Evolutionary conservation across 2,113 vertebrate genomes (phyloP), one percentile per base, ranked within the genome.

Genomic region (Poeciliopsis prolifica): DNA sequence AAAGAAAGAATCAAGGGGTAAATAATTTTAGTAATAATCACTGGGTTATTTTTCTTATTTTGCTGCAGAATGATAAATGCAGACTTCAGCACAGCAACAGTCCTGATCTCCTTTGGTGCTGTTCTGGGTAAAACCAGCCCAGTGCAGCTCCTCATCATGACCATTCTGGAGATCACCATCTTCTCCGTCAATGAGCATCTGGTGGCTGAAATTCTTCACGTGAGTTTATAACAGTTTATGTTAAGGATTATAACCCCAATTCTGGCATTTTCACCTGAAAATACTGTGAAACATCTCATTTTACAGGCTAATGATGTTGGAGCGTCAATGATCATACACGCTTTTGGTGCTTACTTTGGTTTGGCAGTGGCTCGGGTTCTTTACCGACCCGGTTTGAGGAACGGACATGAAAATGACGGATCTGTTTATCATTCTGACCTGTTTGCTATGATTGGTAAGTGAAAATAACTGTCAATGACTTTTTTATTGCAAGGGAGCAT

Each of bases 381-480:
- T 37, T 97, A 98, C 81, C 91, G 96, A 1, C 92, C 97, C 1
- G 90, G 88, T 13, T 88, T 98, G 75, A 91, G 80, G 73, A 88
- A 87, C 0, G 92, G 94, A 8, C 97, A 98, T 48, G 86, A 94
- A 1, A 97, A 98, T 0, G 91, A 99, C 0, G 95, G 96, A 72
- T 99, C 97, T 9, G 94, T 93, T 24, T 99, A 99, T 74, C 94
- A 98, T 71, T 98, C 98, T 0, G 98, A 99, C 65, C 0, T 98
- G 65, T 98, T 98, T 86, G 97, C 98, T 17, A 98, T 99, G 98
- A 97, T 99, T 31, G 98, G 98, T 99, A 93, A 93, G 96, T 86
- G 17, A 40, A 37, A 51, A 24, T 61, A 29, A 71, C 19, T 60
- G 54, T 4, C 7, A 58, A 14, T 37, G 5, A 22, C 10, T 0